Evolutionary conservation across 1,140 invertebrate genomes (phyloP), one percentile per base, ranked within the genome.

Genomic region (Bombus terrestris): DNA sequence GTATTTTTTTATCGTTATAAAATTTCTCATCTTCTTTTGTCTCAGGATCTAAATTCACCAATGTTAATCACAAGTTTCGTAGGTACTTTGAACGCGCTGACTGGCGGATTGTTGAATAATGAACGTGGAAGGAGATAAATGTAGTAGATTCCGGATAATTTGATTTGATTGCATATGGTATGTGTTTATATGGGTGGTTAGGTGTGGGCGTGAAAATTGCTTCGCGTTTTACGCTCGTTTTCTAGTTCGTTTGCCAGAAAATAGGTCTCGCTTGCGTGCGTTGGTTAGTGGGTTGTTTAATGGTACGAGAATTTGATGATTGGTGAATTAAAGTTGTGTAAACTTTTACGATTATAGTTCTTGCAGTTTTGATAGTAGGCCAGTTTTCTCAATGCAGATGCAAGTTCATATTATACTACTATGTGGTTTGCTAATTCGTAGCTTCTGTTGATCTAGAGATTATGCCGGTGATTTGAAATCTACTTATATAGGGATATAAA

Each of bases 171-270:
- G 37, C 37, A 32, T 12, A 18, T 12, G 37, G 6, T 62, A 13
- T 32, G 32, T 57, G 71, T 73, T 57, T 57, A 28, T 57, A 37
- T 10, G 32, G 74, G 53, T 32, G 41, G 53, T 43, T 43, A 35
- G 41, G 35, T 12, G 22, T n/a, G 15, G 81, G 25, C 53, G 57
- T 64, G 81, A 57, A 76, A 83, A 83, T 83, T 66, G 81, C 57
- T 1, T 2, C 18, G 72, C 62, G 35, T 83, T 83, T 75, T 47
- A 83, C 72, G 81, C 59, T 75, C 64, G 72, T 76, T 75, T 43
- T 74, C 66, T 74, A 59, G 53, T 64, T 81, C 69, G 69, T 32
- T 41, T 41, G 53, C 39, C 32, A 35, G n/a, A 13, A 53, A 79
- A 79, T 79, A 66, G 77, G 64, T 69, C 43, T 59, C 62, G 41